These are phyloP conservation scores for Valencia hispanica DNA, from an alignment of 2,797 vertebrate genomes.

Conservation along the genomic window DNA sequence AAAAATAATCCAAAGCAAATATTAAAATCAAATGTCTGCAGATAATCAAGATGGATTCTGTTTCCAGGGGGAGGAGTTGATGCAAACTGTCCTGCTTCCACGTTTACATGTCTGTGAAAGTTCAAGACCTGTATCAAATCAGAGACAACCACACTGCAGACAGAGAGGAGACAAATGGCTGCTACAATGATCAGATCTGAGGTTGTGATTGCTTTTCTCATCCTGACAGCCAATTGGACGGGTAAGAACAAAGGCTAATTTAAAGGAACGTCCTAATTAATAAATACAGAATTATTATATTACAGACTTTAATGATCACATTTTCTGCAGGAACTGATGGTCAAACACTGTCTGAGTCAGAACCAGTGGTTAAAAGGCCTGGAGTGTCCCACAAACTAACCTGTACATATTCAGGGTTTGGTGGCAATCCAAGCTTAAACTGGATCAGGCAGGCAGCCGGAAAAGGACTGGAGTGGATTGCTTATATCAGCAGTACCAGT, in stretches of 20 bases:
- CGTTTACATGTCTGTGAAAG: background rate
- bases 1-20: background rate
- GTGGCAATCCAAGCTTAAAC: too few species aligned
- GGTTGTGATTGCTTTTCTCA: background rate
- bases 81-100: background rate
- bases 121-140: background rate
- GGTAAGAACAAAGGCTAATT: background rate
- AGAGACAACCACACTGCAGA: background rate
- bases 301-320: background rate
- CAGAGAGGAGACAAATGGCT: background rate
- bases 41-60: background rate
- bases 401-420: too few species aligned
- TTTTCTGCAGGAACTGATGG: background rate
- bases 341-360: too few species aligned
- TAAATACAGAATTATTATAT: background rate
- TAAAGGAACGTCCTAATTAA: background rate
- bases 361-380: too few species aligned
- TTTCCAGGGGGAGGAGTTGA: background rate
- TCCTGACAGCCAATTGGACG: background rate
- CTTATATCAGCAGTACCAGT: background rate
- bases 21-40: background rate
- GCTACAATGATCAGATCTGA: background rate
- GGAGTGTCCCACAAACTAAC: too few species aligned
- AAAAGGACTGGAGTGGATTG: slow-evolving; percentile 9
- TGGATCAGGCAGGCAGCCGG: background rate